Conservation (phyloP, 2,113 vertebrate species). For the Indri indri region DNA sequence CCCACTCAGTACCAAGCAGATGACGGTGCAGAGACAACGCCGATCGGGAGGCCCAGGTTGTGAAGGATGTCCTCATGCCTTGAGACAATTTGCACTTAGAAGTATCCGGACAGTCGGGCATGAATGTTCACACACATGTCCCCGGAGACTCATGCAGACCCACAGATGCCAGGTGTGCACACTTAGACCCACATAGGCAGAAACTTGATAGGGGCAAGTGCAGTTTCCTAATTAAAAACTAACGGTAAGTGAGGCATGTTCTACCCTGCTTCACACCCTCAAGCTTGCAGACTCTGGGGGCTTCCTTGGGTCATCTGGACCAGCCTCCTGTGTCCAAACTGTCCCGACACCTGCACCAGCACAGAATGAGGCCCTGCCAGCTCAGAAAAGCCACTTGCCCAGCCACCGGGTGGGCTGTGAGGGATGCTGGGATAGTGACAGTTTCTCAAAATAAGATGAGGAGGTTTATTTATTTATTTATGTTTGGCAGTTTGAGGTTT, state of each 20-base stretch:
- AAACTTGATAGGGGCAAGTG: neutral
- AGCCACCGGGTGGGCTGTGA: neutral
- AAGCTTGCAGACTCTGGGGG: neutral
- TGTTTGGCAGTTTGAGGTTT: neutral
- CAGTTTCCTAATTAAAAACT: neutral
- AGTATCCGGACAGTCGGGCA: accelerated
- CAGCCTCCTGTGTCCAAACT: neutral
- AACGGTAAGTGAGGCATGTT: neutral
- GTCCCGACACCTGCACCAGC: too few relatives aligned
- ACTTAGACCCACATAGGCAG: neutral
- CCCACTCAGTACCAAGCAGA: neutral
- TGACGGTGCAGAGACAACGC: neutral
- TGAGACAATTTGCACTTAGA: too few relatives aligned
- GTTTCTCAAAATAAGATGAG: neutral
- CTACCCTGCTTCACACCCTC: too few relatives aligned
- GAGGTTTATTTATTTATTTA: neutral
- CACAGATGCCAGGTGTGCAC: too few relatives aligned
- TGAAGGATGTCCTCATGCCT: neutral
- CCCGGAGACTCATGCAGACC: neutral
- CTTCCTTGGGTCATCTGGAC: neutral
- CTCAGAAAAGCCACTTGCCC: neutral
- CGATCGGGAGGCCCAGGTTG: too few relatives aligned
- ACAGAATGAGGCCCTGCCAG: neutral
- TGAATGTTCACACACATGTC: neutral
- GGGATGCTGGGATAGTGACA: neutral